Percentiles rank a stretch among this genome's conserved stretches.
Evolutionary conservation across 2,113 vertebrate genomes (phyloP).

Genomic region (Glaucomys volans): DNA sequence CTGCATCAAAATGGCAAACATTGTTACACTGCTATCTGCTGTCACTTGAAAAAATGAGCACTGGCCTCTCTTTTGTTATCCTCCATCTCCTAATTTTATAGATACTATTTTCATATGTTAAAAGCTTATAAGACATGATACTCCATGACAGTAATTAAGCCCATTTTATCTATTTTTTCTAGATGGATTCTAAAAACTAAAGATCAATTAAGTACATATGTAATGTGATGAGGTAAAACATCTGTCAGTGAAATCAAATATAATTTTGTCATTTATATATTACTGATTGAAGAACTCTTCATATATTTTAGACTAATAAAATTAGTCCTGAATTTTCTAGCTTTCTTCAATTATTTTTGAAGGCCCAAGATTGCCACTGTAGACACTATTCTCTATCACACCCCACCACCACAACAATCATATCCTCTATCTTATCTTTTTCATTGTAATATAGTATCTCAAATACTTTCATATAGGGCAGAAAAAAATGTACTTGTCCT

Average conservation of each 20-base stretch:
- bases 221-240: slow-evolving; percentile 6
- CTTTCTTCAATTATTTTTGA: slow-evolving; percentile 19
- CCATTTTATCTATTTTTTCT: slow-evolving; percentile 42
- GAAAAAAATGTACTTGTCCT: neutral
- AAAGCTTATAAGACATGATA: neutral
- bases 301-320: neutral
- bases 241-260: neutral
- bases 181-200: slow-evolving; percentile 38
- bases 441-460: neutral
- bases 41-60: neutral
- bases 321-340: neutral
- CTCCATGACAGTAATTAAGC: neutral
- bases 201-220: neutral
- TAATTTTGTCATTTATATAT: slow-evolving; percentile 24
- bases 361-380: neutral
- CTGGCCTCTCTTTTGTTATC: neutral
- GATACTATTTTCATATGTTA: slow-evolving; percentile 20
- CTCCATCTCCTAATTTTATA: neutral
- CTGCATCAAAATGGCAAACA: slow-evolving; percentile 13
- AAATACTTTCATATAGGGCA: slow-evolving; percentile 1
- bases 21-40: neutral
- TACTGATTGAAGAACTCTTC: neutral
- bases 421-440: neutral
- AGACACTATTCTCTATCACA: neutral
- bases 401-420: neutral